A percentile compares a stretch with the other conserved stretches of the same genome.
phyloP scores from a whole-genome alignment of 1,140 invertebrate species.

The Lucilia cuprina region DNA sequence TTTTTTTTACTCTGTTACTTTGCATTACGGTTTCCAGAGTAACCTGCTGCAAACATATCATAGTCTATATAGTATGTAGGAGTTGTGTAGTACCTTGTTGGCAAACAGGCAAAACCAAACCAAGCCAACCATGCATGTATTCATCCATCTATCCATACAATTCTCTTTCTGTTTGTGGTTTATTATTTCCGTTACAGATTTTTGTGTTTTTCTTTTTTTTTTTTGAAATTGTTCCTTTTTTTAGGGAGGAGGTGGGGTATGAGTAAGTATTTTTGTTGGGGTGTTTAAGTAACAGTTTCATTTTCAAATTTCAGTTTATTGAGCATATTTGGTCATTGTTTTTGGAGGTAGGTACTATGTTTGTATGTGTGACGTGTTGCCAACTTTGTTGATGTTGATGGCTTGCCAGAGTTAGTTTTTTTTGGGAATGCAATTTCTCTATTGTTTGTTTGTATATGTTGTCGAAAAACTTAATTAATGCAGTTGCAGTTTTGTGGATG shows the following conservation, averaged over 20 bases:
- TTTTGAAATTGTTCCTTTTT: neutral
- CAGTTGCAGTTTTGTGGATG: neutral
- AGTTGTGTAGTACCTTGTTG: no score
- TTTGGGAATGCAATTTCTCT: no score
- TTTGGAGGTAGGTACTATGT: neutral
- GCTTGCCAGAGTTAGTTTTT: neutral
- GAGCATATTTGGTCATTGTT: neutral
- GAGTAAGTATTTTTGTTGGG: no score
- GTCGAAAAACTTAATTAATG: neutral
- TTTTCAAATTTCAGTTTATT: neutral
- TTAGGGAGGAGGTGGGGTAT: no score
- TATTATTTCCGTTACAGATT: neutral
- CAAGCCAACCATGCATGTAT: no score
- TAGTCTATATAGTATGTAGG: no score
- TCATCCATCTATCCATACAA: neutral
- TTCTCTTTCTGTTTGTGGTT: neutral
- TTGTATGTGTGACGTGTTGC: neutral
- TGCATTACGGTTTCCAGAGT: no score
- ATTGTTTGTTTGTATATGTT: neutral
- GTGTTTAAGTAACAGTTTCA: neutral
- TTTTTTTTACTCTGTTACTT: no score
- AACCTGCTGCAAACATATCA: no score
- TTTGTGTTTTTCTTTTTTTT: neutral
- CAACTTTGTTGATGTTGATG: neutral
- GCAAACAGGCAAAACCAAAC: no score